Conservation (phyloP, 1,140 invertebrate genomes). For the Anastrepha obliqua region DNA sequence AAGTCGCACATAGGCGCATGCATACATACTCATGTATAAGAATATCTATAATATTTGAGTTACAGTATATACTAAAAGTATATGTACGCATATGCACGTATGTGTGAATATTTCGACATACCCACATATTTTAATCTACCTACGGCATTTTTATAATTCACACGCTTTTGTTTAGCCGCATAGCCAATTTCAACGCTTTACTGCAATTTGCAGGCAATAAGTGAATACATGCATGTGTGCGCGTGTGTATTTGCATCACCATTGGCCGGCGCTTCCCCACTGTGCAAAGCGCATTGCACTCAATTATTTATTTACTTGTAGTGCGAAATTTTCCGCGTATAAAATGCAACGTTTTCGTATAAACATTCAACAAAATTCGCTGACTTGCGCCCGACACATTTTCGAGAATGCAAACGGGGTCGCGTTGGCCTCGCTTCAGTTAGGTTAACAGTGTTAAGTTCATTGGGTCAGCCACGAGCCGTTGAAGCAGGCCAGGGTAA, state of each 20-base stretch:
- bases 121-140: neutral
- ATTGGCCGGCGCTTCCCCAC: neutral
- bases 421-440: neutral
- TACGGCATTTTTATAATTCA: neutral
- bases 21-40: neutral
- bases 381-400: neutral
- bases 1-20: too few species aligned
- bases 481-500: too few species aligned
- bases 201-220: neutral
- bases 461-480: neutral
- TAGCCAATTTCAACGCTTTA: slow-evolving; percentile 5
- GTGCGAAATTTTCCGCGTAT: neutral
- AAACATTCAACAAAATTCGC: slow-evolving; percentile 31
- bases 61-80: neutral
- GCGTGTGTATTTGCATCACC: neutral
- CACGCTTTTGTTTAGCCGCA: too few species aligned
- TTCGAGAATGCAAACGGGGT: slow-evolving; percentile 12
- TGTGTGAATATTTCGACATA: neutral
- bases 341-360: slow-evolving; percentile 12
- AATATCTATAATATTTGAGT: neutral
- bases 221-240: too few species aligned
- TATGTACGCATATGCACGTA: neutral
- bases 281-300: slow-evolving; percentile 2
- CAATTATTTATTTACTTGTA: slow-evolving; percentile 9
- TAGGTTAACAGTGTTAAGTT: neutral